Evolutionary conservation across 2,797 vertebrate genomes (phyloP).

Genomic region (Halcyon chelicuti): DNA sequence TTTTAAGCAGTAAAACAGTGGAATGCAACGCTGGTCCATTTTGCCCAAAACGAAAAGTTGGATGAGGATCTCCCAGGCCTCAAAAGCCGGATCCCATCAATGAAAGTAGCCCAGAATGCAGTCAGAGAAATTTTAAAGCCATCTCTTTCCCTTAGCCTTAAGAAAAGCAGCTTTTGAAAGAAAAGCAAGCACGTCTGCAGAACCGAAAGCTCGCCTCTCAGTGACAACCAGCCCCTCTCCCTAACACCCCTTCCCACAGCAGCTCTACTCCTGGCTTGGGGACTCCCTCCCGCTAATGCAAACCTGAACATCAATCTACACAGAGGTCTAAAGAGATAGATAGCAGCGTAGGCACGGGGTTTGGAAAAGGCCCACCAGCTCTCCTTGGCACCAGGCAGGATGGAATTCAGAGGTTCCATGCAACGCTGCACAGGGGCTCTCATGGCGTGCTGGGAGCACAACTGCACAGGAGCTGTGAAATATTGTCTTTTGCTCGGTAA

Average conservation of each 20-base stretch:
- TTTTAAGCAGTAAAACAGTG: slow-evolving; percentile 79
- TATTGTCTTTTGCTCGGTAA: background rate
- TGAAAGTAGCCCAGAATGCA: slow-evolving; percentile 21
- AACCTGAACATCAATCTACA: background rate
- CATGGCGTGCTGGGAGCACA: background rate
- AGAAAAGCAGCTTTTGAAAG: slow-evolving; percentile 54
- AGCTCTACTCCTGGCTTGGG: background rate
- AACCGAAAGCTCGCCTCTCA: background rate
- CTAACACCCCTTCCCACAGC: background rate
- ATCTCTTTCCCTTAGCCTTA: slow-evolving; percentile 13
- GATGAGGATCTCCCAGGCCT: slow-evolving; percentile 29
- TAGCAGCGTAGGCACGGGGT: slow-evolving; percentile 25
- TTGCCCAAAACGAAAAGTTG: slow-evolving; percentile 23
- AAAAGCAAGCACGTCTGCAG: background rate
- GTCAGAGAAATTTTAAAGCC: slow-evolving; percentile 37
- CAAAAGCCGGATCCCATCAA: slow-evolving; percentile 9
- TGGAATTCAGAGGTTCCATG: slow-evolving; percentile 45
- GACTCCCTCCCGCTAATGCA: background rate
- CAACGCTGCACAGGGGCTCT: background rate
- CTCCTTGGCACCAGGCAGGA: background rate
- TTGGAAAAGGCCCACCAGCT: slow-evolving; percentile 7
- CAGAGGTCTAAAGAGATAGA: slow-evolving; percentile 60
- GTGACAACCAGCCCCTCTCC: slow-evolving; percentile 5
- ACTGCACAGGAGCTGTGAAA: slow-evolving; percentile 31
- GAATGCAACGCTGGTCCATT: slow-evolving; percentile 80